phyloP scores from a whole-genome alignment of 2,113 vertebrate species.

The Phasianus colchicus region DNA sequence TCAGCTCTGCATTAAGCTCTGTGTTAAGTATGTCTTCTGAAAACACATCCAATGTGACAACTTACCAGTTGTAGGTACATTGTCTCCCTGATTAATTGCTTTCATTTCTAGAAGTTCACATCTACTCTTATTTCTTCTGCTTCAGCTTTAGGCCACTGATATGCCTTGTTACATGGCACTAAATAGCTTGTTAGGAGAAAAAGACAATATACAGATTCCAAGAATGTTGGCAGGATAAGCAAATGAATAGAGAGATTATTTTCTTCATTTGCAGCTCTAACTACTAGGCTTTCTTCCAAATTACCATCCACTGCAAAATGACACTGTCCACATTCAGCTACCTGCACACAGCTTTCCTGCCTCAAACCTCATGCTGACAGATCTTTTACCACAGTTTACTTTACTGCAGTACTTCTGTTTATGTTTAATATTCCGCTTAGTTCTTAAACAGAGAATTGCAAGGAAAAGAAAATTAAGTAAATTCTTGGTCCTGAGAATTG shows the following conservation, averaged over 20 bases:
- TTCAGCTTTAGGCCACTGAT: not conserved
- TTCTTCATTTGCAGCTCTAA: not conserved
- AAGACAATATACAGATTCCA: not conserved
- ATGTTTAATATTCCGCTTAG: not conserved
- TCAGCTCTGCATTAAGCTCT: not conserved
- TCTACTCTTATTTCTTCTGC: not conserved
- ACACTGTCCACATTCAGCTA: not conserved
- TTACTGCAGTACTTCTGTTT: not conserved
- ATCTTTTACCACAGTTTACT: fast-evolving
- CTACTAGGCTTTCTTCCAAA: not conserved
- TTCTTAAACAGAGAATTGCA: not conserved
- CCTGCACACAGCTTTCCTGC: not conserved
- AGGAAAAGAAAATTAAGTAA: not conserved
- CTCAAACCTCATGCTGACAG: not conserved
- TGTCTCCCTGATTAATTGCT: not conserved
- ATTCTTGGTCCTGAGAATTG: not conserved
- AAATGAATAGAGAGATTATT: not conserved
- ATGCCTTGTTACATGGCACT: not conserved
- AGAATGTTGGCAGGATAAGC: not conserved
- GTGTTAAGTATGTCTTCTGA: not conserved
- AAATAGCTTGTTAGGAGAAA: not conserved
- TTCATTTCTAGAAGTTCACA: not conserved
- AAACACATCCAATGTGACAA: not conserved
- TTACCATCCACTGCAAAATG: not conserved
- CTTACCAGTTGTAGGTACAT: not conserved